Evolutionary conservation across 2,888 invertebrate species (phyloP).

Genomic region (Xestia ashworthii): DNA sequence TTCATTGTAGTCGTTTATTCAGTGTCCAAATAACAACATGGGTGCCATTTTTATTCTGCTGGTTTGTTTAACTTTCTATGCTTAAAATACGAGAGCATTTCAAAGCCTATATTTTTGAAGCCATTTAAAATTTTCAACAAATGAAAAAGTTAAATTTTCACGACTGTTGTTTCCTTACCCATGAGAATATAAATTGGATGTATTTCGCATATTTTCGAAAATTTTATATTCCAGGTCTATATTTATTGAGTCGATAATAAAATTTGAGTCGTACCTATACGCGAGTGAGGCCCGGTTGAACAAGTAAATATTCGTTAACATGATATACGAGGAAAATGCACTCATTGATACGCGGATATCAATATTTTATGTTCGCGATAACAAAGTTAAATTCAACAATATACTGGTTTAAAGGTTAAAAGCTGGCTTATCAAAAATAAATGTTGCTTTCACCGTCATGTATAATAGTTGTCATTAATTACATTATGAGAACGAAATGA

Average conservation of each 20-base stretch:
- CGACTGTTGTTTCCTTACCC: slow-evolving; percentile 39
- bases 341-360: slow-evolving; percentile 45
- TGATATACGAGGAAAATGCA: slow-evolving; percentile 52
- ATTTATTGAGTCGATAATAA: slow-evolving; percentile 64
- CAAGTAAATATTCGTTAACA: slow-evolving; percentile 62
- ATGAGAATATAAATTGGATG: slow-evolving; percentile 48
- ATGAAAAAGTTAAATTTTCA: slow-evolving; percentile 48
- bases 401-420: slow-evolving; percentile 13
- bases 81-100: slow-evolving; percentile 19
- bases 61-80: slow-evolving; percentile 9
- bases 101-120: slow-evolving; percentile 26
- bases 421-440: slow-evolving; percentile 1
- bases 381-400: slow-evolving; percentile 52
- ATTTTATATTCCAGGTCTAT: slow-evolving; percentile 42
- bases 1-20: slow-evolving; percentile 25
- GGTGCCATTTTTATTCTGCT: slow-evolving; percentile 20
- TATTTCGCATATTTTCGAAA: slow-evolving; percentile 52
- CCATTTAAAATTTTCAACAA: slow-evolving; percentile 50
- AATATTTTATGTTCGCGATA: slow-evolving; percentile 56
- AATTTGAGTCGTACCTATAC: slow-evolving; percentile 56
- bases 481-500: no score
- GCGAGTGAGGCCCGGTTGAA: slow-evolving; percentile 31
- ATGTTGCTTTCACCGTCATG: neutral
- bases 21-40: slow-evolving; percentile 22
- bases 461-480: neutral